Evolutionary conservation across 2,113 vertebrate genomes (phyloP).

Genomic region (Platichthys stellatus): DNA sequence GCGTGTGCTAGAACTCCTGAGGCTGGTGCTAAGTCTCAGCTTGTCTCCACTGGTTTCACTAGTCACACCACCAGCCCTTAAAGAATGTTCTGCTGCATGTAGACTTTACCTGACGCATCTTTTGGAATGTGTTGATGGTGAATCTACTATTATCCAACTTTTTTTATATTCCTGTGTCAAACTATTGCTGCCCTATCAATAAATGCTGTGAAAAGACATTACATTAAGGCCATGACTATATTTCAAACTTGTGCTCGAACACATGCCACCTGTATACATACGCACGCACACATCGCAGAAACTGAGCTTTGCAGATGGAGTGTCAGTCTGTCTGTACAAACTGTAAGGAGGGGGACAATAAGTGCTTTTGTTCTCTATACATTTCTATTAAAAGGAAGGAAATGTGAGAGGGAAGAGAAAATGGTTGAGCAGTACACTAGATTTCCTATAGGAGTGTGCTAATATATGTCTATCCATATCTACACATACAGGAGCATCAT

Average conservation of each 20-base stretch:
- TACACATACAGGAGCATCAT: slow-evolving; percentile 65
- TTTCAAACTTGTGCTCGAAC: slow-evolving; percentile 64
- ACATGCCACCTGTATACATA: background rate
- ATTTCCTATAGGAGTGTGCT: slow-evolving; percentile 79
- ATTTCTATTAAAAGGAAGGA: slow-evolving; percentile 75
- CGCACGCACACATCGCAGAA: slow-evolving; percentile 22
- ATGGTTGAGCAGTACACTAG: slow-evolving; percentile 81
- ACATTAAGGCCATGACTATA: slow-evolving; percentile 73
- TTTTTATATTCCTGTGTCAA: too few species aligned
- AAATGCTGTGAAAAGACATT: slow-evolving; percentile 71
- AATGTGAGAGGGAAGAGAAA: slow-evolving; percentile 77
- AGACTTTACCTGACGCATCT: slow-evolving; percentile 44
- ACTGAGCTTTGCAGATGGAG: slow-evolving; percentile 43
- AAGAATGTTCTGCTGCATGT: slow-evolving; percentile 33
- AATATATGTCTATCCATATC: slow-evolving; percentile 44
- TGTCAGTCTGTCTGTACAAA: slow-evolving; percentile 59
- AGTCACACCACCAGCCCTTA: slow-evolving; percentile 27
- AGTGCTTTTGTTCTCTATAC: slow-evolving; percentile 63
- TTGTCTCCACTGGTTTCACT: slow-evolving; percentile 50
- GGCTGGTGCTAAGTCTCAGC: slow-evolving; percentile 53
- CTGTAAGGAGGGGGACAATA: slow-evolving; percentile 34
- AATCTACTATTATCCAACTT: background rate
- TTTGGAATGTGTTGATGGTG: slow-evolving; percentile 30
- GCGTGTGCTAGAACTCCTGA: slow-evolving; percentile 36
- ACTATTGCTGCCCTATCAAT: slow-evolving; percentile 30